Evolutionary conservation across 1,140 invertebrate genomes (phyloP).

Genomic region (Glomeris maerens): DNA sequence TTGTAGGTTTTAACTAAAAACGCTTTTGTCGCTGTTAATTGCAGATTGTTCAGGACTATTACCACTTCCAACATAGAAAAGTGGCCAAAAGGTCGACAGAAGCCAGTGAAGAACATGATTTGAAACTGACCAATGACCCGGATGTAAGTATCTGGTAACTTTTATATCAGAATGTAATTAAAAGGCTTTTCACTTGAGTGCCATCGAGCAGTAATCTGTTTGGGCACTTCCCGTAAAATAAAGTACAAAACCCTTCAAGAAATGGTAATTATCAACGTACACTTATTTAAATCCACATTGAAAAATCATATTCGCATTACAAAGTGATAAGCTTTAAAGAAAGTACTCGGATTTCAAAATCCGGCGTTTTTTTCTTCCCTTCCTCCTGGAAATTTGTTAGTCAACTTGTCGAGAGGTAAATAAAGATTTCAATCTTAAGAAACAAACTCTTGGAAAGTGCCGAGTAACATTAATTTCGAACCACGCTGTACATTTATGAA

Average conservation of each 20-base stretch:
- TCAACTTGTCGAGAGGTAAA: not conserved
- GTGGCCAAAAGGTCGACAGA: constrained; percentile 63
- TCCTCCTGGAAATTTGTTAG: not conserved
- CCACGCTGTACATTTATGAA: too few relatives aligned
- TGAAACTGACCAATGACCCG: constrained; percentile 47
- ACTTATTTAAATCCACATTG: not conserved
- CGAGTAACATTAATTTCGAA: too few relatives aligned
- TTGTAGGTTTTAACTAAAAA: too few relatives aligned
- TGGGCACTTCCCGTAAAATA: not conserved
- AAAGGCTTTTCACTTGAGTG: not conserved
- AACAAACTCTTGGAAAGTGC: too few relatives aligned
- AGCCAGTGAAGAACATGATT: constrained; percentile 54
- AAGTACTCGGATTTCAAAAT: too few relatives aligned
- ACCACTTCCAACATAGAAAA: constrained; percentile 60
- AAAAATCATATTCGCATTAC: not conserved
- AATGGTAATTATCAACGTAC: not conserved
- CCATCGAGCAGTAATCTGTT: not conserved
- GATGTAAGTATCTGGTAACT: constrained; percentile 15
- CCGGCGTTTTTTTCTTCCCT: not conserved
- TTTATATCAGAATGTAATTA: not conserved
- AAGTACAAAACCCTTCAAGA: not conserved
- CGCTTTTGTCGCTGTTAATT: constrained; percentile 32
- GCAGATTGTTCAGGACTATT: constrained; percentile 71
- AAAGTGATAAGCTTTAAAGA: not conserved
- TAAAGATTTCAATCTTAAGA: too few relatives aligned